Percentiles rank a stretch among this genome's conserved stretches.
phyloP scores from a whole-genome alignment of 2,113 vertebrate species.

The Halichoerus grypus region DNA sequence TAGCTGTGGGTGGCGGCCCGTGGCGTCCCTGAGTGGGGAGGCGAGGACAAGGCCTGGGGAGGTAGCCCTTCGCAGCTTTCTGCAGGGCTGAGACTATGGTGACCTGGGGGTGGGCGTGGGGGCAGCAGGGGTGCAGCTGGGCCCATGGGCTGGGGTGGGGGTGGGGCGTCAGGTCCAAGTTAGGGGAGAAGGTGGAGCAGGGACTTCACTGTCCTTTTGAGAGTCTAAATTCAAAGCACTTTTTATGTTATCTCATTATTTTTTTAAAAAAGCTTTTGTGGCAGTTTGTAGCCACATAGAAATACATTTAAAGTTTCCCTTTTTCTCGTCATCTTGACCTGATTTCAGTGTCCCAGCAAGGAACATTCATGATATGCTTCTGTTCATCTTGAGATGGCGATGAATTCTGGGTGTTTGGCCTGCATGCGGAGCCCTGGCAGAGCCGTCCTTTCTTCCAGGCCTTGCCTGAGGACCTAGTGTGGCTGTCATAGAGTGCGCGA shows the following conservation, averaged over 20 bases:
- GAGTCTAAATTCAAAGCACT: background rate
- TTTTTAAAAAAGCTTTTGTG: background rate
- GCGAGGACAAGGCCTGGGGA: background rate
- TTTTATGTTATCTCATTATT: background rate
- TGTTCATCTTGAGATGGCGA: background rate
- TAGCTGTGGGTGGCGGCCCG: background rate
- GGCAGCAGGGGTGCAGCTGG: background rate
- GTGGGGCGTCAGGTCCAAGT: background rate
- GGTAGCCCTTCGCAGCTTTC: background rate
- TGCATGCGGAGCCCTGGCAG: fast-evolving
- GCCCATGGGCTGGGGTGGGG: background rate
- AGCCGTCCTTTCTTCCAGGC: background rate
- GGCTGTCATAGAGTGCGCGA: fast-evolving
- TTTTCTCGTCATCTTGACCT: background rate
- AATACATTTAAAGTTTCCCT: background rate
- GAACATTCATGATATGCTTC: background rate
- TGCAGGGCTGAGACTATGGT: background rate
- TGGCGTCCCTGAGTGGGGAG: too few species aligned
- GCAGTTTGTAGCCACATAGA: background rate
- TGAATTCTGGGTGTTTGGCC: background rate
- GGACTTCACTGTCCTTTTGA: background rate
- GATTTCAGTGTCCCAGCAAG: background rate
- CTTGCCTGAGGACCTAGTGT: fast-evolving
- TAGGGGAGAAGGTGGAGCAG: background rate
- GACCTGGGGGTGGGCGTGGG: background rate